Evolutionary conservation across 2,797 vertebrate species (phyloP).

Genomic region (Menidia menidia): DNA sequence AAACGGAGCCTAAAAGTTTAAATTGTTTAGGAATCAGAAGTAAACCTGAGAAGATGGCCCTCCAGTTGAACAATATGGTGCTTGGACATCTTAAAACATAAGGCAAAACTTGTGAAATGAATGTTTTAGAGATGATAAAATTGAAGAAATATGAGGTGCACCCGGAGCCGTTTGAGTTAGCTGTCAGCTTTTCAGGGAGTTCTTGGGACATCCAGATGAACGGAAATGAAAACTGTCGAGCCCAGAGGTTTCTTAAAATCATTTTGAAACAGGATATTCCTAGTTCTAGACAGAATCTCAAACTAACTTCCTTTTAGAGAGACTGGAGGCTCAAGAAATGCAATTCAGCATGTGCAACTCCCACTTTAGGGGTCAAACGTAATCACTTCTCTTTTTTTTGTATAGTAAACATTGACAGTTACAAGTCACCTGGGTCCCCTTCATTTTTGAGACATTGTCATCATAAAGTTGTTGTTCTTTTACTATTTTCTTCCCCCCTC

Average conservation of each 20-base stretch:
- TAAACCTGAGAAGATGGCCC: neutral
- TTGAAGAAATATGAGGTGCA: neutral
- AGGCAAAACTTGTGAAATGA: neutral
- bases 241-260: neutral
- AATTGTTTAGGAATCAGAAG: neutral
- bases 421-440: neutral
- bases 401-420: neutral
- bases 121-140: neutral
- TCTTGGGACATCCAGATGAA: neutral
- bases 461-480: too few relatives aligned
- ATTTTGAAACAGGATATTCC: neutral
- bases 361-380: neutral
- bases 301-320: neutral
- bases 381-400: neutral
- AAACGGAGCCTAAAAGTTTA: neutral
- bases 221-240: neutral
- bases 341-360: neutral
- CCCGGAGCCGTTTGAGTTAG: neutral
- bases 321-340: neutral
- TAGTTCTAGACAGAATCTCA: neutral
- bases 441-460: neutral
- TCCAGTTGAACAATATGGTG: neutral
- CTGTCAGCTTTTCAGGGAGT: neutral
- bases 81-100: too few relatives aligned
- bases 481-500: too few relatives aligned